Evolutionary conservation across 2,797 vertebrate species (phyloP).

Genomic region (Dryobates pubescens): DNA sequence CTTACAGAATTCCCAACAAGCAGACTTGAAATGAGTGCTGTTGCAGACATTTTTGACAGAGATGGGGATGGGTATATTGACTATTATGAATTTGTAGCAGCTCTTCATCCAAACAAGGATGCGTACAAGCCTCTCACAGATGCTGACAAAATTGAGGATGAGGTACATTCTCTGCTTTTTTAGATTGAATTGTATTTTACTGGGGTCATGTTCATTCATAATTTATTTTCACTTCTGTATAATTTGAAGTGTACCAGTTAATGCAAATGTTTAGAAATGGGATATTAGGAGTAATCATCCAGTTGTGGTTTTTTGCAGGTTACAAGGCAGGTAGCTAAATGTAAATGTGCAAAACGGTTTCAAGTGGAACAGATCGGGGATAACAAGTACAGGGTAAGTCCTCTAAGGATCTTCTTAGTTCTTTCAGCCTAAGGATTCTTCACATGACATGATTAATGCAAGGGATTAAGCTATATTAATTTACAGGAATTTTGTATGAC

Average conservation of each 20-base stretch:
- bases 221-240: neutral
- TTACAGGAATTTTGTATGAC: neutral
- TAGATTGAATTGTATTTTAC: neutral
- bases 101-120: constrained; percentile 98
- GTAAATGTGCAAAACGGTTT: constrained; percentile 98
- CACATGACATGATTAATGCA: neutral
- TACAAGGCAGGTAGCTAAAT: constrained; percentile 98
- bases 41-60: constrained; percentile 98
- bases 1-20: constrained; percentile 94
- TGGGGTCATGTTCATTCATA: neutral
- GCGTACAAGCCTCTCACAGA: constrained; percentile 98
- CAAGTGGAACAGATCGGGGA: constrained; percentile 99
- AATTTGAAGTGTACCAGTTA: neutral
- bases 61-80: constrained; percentile 99
- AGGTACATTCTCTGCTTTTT: constrained; percentile 79
- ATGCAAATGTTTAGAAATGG: neutral
- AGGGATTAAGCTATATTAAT: neutral
- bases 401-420: neutral
- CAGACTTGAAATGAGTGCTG: constrained; percentile 97
- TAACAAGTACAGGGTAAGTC: constrained; percentile 98
- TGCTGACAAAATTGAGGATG: constrained; percentile 99
- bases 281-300: neutral
- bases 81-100: constrained; percentile 99
- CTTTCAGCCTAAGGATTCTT: neutral
- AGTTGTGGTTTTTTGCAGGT: constrained; percentile 82